Conservation (phyloP, 1,140 invertebrate genomes). For the Colletes latitarsis region DNA sequence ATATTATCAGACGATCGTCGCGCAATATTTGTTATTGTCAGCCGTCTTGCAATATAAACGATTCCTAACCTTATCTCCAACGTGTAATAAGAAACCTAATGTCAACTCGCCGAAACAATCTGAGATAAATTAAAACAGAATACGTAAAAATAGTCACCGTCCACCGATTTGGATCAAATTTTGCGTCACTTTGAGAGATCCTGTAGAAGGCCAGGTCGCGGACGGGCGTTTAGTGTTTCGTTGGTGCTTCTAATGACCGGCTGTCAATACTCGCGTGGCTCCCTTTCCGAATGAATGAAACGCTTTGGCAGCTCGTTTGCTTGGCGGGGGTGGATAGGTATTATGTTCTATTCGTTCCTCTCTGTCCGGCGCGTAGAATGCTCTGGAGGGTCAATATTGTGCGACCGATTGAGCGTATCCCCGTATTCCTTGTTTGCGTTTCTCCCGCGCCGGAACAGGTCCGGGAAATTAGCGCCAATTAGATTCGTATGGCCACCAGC, state of each 20-base stretch:
- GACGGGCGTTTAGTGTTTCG: constrained; percentile 1
- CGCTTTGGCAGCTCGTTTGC: constrained; percentile 55
- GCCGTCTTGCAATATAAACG: no score
- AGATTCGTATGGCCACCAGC: constrained; percentile 56
- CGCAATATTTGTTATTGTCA: no score
- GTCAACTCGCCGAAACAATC: no score
- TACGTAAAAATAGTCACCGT: background rate
- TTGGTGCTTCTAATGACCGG: constrained; percentile 61
- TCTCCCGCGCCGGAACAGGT: constrained; percentile 46
- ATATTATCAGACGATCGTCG: no score
- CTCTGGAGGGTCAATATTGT: constrained; percentile 64
- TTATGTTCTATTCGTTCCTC: constrained; percentile 60
- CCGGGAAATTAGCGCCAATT: constrained; percentile 66
- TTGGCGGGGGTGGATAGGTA: constrained; percentile 53
- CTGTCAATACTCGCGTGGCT: constrained; percentile 59
- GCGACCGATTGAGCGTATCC: constrained; percentile 64
- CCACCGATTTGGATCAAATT: background rate
- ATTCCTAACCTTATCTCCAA: no score
- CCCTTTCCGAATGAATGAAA: constrained; percentile 53
- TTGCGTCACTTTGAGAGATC: background rate
- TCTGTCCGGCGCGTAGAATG: constrained; percentile 12
- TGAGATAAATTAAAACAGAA: no score
- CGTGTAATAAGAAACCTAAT: no score
- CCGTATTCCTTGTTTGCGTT: constrained; percentile 61
- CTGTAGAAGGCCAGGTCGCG: background rate